Evolutionary conservation across 2,888 invertebrate genomes (phyloP).

Genomic region (Eilema caniola): DNA sequence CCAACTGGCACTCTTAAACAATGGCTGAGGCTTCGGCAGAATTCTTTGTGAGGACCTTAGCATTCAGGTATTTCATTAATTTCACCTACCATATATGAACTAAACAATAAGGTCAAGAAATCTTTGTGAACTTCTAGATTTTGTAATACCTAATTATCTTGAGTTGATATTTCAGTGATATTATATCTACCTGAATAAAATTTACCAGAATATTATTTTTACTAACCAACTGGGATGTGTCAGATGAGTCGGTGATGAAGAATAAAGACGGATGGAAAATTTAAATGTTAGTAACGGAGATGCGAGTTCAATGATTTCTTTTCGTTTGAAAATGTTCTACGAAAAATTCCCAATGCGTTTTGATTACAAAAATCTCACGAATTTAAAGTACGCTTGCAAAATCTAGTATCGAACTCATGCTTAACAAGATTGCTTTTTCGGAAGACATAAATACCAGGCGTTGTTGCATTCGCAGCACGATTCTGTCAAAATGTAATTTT

Average conservation of each 20-base stretch:
- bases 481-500: slow-evolving; percentile 1
- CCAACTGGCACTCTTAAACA: slow-evolving; percentile 65
- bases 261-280: no score
- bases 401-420: not conserved
- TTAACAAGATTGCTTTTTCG: not conserved
- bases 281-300: no score
- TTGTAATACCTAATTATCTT: no score
- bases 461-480: slow-evolving; percentile 3
- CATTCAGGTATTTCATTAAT: slow-evolving; percentile 45
- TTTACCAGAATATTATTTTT: no score
- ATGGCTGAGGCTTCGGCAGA: slow-evolving; percentile 55
- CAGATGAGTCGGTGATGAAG: no score
- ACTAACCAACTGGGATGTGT: no score
- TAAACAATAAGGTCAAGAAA: slow-evolving; percentile 25
- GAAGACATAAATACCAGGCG: not conserved
- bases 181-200: no score
- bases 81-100: slow-evolving; percentile 25
- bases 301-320: no score
- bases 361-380: no score
- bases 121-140: slow-evolving; percentile 17
- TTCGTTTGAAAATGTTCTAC: no score
- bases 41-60: slow-evolving; percentile 47
- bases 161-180: no score
- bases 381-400: not conserved
- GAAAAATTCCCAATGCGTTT: not conserved